A percentile compares a stretch with the other conserved stretches of the same genome.
phyloP scores from a whole-genome alignment of 2,113 vertebrate species.

The Centrocercus urophasianus region DNA sequence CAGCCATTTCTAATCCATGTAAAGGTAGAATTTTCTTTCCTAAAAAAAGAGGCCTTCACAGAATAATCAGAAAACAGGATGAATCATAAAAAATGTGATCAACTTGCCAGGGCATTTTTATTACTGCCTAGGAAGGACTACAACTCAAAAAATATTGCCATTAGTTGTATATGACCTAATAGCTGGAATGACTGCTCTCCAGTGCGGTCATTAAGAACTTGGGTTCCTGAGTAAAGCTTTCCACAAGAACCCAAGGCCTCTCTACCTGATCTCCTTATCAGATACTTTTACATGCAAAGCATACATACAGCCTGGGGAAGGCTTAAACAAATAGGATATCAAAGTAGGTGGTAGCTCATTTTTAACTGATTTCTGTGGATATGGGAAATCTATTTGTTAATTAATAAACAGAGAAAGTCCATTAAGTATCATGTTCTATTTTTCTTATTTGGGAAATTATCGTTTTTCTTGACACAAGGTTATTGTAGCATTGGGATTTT shows the following conservation, averaged over 20 bases:
- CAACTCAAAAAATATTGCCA: background rate
- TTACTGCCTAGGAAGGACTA: background rate
- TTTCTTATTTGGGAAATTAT: conserved; percentile 1
- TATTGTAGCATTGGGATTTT: conserved; percentile 9
- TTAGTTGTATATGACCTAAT: background rate
- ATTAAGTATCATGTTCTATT: background rate
- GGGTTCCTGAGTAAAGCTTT: background rate
- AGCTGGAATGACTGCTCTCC: background rate
- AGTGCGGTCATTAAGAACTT: background rate
- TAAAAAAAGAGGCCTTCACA: background rate
- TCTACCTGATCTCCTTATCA: background rate
- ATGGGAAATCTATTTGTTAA: background rate
- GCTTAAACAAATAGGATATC: background rate
- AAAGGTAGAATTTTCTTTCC: background rate
- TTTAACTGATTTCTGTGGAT: background rate
- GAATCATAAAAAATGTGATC: background rate
- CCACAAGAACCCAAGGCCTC: background rate
- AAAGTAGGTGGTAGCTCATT: background rate
- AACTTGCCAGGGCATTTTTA: background rate
- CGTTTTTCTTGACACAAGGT: background rate
- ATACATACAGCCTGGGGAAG: background rate
- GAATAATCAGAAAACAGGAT: background rate
- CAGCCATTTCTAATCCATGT: background rate
- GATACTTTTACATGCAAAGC: background rate
- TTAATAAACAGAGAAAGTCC: conserved; percentile 3